phyloP scores from a whole-genome alignment of 2,113 vertebrate species.

The Crotalus tigris region DNA sequence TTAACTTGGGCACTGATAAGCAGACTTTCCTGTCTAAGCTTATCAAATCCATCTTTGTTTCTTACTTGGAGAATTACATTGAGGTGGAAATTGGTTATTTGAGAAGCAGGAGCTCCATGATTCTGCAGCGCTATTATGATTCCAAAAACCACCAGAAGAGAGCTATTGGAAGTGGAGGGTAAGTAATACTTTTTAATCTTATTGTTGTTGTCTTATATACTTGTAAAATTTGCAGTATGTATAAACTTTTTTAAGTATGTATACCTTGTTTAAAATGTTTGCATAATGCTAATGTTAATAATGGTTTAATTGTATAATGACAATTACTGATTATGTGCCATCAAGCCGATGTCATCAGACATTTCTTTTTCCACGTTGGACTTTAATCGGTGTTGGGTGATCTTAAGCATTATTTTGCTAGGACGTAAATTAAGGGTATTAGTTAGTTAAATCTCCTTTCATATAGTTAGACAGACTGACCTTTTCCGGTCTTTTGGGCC shows the following conservation, averaged over 20 bases:
- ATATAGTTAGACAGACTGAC: not conserved
- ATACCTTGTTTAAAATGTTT: not conserved
- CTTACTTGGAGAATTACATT: conserved; percentile 97
- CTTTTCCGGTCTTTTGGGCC: not conserved
- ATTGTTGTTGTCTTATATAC: not conserved
- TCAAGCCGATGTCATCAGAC: not conserved
- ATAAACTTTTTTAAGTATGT: not conserved
- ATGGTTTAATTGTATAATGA: not conserved
- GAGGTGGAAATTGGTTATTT: conserved; percentile 95
- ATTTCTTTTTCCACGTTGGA: not conserved
- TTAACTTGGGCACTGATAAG: conserved; percentile 98
- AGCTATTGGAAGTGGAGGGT: conserved; percentile 91
- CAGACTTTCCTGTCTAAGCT: conserved; percentile 98
- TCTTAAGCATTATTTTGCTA: not conserved
- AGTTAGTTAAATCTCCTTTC: not conserved
- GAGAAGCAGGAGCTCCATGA: conserved; percentile 88
- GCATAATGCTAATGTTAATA: not conserved
- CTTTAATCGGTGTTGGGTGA: not conserved
- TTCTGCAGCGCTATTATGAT: conserved; percentile 96
- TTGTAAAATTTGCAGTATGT: not conserved
- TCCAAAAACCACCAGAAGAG: conserved; percentile 99
- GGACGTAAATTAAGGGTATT: not conserved
- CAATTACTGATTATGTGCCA: not conserved
- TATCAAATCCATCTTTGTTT: conserved; percentile 97
- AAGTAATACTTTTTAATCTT: conserved; percentile 49